phyloP scores from a whole-genome alignment of 2,797 vertebrate genomes.

The Anolis apletophallus region DNA sequence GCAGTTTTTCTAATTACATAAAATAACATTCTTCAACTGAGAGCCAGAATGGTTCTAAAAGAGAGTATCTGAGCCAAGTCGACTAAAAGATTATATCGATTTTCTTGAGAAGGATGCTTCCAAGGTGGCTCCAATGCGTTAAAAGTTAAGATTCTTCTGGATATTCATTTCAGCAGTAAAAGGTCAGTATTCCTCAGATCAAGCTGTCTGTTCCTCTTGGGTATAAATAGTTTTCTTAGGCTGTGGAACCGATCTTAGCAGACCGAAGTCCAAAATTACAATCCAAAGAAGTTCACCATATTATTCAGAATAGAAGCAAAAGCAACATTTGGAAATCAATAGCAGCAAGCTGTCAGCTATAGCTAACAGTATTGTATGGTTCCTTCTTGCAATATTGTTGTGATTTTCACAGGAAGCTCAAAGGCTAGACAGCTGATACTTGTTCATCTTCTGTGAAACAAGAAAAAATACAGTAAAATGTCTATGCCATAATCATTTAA shows the following conservation, averaged over 20 bases:
- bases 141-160: conserved; percentile 30
- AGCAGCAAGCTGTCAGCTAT: conserved; percentile 64
- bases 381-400: conserved; percentile 40
- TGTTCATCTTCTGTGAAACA: conserved; percentile 90
- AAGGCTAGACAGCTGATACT: conserved; percentile 90
- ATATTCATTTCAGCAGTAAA: neutral
- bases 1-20: conserved; percentile 66
- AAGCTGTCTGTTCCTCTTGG: conserved; percentile 2
- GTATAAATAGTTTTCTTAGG: conserved; percentile 37
- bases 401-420: neutral
- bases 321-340: conserved; percentile 46
- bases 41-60: conserved; percentile 45
- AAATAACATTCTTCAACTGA: conserved; percentile 65
- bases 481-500: fast-evolving
- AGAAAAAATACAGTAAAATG: conserved; percentile 6
- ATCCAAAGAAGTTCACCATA: conserved; percentile 33
- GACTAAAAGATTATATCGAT: conserved; percentile 34
- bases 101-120: conserved; percentile 58
- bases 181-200: conserved; percentile 47
- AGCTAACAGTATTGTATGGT: conserved; percentile 42
- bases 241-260: conserved; percentile 16
- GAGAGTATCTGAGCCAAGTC: conserved; percentile 69
- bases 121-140: conserved; percentile 47
- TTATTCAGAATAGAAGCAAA: conserved; percentile 32
- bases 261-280: conserved; percentile 43